Evolutionary conservation across 2,113 vertebrate species (phyloP), one percentile per base, ranked within the genome.

Genomic region (Bubo blakistoni): DNA sequence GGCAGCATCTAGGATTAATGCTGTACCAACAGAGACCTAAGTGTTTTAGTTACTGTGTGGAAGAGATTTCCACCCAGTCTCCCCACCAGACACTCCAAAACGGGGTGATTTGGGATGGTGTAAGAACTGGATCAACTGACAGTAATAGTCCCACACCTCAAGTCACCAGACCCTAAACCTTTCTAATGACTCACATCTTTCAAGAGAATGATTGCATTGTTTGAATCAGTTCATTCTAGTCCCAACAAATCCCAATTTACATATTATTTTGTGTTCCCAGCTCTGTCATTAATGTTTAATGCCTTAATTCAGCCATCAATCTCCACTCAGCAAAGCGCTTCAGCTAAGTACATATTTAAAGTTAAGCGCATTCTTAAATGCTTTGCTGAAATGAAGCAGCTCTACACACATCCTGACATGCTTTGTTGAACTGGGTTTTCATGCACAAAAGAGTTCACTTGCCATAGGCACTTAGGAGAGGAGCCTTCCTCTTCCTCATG

Each of bases 261-360:
- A 94, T 95, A 95, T 27, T 47, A 12, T 78, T 96, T 87, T 85
- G 81, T 84, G 65, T 89, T 97, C 78, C 78, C 86, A 87, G 73
- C 57, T 89, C 81, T 34, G 13, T 96, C 78, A 82, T 92, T 94
- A 95, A 61, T 87, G 81, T 84, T 95, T 97, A 95, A 95, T 76
- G 61, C 88, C 57, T 94, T 90, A 81, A 94, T 94, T 95, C 78
- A 92, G 73, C 46, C 91, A 95, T 87, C 94, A 94, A 51, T 94
- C 77, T 62, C 83, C 61, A 94, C 81, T 94, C 86, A 91, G 83
- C 83, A 94, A 90, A 92, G 81, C 9, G 1, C 81, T 86, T 92
- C 90, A 77, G 46, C 88, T 91, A 89, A 97, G 70, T 52, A 94
- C 36, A 27, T 72, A 72, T 82, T 96, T 87, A 87, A 94, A 94